Base-by-base conservation (phyloP, 2,113 vertebrate genomes). In the Ochotona curzoniae region DNA sequence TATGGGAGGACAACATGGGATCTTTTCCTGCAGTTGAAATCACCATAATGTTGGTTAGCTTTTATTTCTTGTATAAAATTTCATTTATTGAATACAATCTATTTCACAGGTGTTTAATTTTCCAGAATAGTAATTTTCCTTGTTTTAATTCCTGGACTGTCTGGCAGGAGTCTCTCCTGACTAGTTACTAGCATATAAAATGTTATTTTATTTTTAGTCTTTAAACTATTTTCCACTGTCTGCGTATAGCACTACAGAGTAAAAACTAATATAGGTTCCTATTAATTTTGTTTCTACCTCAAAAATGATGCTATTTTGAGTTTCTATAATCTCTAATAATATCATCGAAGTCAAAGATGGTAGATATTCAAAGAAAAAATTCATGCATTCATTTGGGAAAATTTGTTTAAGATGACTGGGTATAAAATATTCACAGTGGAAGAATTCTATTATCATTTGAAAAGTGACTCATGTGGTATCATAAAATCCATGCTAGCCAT, bases 81-180 rank as follows among this genome's bases (percentile, higher is more conserved):
- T 30, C 30, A 87, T 94, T 95, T 90, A 89, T 95, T 47, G 54
- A 35, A 75, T 90, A 87, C 2, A 35, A 79, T 79, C 61, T 74
- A 28, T 92, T 96, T 75, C 12, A 14, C 63, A 92, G 89, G 74
- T 96, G 83, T 91, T 95, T 93, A 61, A 88, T 87, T 95, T 96
- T 93, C 73, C 95, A 92, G 73, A 92, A 80, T 51, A 97, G 38
- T 80, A 84, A 95, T 93, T 93, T 93, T 96, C 54, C 86, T 83
- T 83, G 71, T 96, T 94, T 96, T 93, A 95, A 83, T 69, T 76
- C 78, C 86, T 83, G 79, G 70, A 35, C 32, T 83, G 35, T 84
- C 80, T 84, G 60, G 25, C 35, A 71, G 69, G 71, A 32, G 35
- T 28, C 61, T 89, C 81, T 78, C 26, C 30, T 85, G 1, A 74